Evolutionary conservation across 2,113 vertebrate species (phyloP), one percentile per base, ranked within the genome.

Genomic region (Chelonoidis abingdonii): DNA sequence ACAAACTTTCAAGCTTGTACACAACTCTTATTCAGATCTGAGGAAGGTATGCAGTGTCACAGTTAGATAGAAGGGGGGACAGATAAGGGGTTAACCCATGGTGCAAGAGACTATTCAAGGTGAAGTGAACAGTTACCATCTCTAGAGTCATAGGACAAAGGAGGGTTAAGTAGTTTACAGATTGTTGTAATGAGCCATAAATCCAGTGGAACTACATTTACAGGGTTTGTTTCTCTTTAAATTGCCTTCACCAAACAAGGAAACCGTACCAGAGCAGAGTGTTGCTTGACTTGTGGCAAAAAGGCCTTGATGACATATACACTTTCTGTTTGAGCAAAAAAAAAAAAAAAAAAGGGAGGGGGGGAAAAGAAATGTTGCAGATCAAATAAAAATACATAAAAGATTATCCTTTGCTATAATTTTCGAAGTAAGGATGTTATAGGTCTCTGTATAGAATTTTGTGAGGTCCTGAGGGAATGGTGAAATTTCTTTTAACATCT

Each of bases 361-460:
- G 17, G 19, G 47, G 31, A 7, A 7, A 7, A 82, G 53, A 14
- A 75, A 19, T 89, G 24, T 69, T 93, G 21, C 83, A 93, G 96
- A 92, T 87, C 19, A 72, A 86, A 35, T 38, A 38, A 90, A 87
- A 52, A 83, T 11, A 29, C 2, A 29, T 17, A 72, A 72, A 72
- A 72, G 35, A 56, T 50, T 41, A 17, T 57, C 22, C 8, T 88
- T 80, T 91, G 38, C 17, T 83, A 22, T 88, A 57, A n/a, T 35
- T 92, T 29, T 41, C 22, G 41, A 24, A 82, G 54, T 41, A 52
- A 7, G 78, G 54, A 13, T 22, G 38, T 25, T 2, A 3, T 47
- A 86, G 47, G 17, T 24, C 76, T 0, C 0, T 59, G 27, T 47
- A 13, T 62, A 2, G 22, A 76, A 10, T 10, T 12, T 72, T 44